Evolutionary conservation across 23 tunicate species (phyloP), one percentile per base, ranked within the genome.

Genomic region (Ascidia mentula): DNA sequence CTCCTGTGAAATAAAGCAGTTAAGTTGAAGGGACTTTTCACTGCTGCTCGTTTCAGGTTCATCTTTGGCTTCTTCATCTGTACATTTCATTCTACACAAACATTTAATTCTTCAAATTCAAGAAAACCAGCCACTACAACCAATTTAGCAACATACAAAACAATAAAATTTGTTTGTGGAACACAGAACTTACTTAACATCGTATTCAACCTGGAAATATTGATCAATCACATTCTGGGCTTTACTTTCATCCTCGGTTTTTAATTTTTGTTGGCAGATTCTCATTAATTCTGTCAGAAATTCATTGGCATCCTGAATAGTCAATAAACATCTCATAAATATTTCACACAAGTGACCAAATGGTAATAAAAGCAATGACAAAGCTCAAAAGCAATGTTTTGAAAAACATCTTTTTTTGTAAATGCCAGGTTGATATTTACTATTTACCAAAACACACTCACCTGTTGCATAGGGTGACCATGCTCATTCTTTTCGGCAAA

Each of bases 401-500:
- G 12, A 12, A 42, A 12, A 42, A 9, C 12, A 42, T 42, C 53
- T 42, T 53, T 53, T 53, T 53, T 26, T 53, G n/a, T n/a, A n/a
- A n/a, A n/a, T n/a, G n/a, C n/a, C n/a, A n/a, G n/a, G n/a, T n/a
- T n/a, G n/a, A n/a, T n/a, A n/a, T n/a, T n/a, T n/a, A n/a, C n/a
- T 53, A 28, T 26, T 28, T 20, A 53, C 53, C 12, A 42, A 42
- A 42, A 42, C 53, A 42, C 53, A 42, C 53, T 42, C 1, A 93
- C 98, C 93, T 95, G 99, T 72, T 95, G 99, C 92, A 86, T 90
- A 24, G 88, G 95, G 4, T 75, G 83, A 0, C 99, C 99, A 40
- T 90, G 89, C 24, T 89, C 88, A 78, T 89, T 86, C 69, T 85
- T 89, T 76, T 95, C 87, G n/a, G 90, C 91, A 73, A 95, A 95